Evolutionary conservation across 2,797 vertebrate genomes (phyloP), one percentile per base, ranked within the genome.

Genomic region (Sebastes umbrosus): DNA sequence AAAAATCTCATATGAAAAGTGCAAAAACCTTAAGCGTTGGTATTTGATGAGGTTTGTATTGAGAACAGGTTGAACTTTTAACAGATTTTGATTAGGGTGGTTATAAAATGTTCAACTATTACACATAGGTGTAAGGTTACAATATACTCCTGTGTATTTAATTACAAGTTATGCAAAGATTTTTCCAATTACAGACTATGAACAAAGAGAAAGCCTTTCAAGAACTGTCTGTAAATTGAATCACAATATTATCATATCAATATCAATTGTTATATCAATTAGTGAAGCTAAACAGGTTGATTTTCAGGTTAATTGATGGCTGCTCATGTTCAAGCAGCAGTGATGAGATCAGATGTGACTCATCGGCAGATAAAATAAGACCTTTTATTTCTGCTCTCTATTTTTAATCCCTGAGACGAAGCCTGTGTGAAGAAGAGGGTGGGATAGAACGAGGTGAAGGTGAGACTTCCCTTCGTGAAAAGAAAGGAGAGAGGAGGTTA

Each of bases 321-420:
- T 12, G 14, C 24, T 69, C 32, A 7, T 65, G 68, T 65, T 80
- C 3, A 29, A 27, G 63, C 57, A 14, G 39, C 66, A 34, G 68
- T 36, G 27, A 58, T 31, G 25, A 70, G 16, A 57, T 70, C 75
- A 70, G 59, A 24, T 70, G 25, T 70, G 75, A 84, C 54, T 69
- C 78, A 78, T 25, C 7, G 0, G 34, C 5, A 10, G 65, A 16
- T 43, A 13, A 65, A 81, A 55, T 7, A 10, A 34, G 11, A 46
- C 1, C 1, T 69, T 70, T 70, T 46, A 62, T 62, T 74, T 62
- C 32, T 57, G 52, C 14, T 67, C 1, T 22, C 64, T 20, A 24
- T 59, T 59, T 82, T 60, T 66, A 52, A 18, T 76, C 39, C 54
- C 13, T 31, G 55, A 63, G 81, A 65, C 0, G 2, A 13, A 22